These are phyloP conservation scores for Noctua pronuba DNA, from an alignment of 2,888 invertebrate species.

Conservation along the genomic window DNA sequence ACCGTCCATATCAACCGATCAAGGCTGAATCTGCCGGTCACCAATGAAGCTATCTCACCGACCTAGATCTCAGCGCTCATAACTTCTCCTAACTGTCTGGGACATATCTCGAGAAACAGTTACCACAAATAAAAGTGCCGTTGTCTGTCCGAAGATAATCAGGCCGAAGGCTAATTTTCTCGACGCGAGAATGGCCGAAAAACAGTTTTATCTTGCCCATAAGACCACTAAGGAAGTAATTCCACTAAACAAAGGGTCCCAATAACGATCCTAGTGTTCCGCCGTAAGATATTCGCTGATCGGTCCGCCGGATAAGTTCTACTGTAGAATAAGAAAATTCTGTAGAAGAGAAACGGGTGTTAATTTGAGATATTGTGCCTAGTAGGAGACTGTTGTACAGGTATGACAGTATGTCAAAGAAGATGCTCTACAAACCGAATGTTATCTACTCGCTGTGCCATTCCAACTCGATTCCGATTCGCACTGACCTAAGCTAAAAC, in stretches of 20 bases:
- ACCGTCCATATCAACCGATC: conserved; percentile 19
- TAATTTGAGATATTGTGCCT: neutral
- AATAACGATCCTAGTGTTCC: conserved; percentile 76
- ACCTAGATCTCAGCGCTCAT: conserved; percentile 53
- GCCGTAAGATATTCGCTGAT: conserved; percentile 77
- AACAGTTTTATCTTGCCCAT: conserved; percentile 85
- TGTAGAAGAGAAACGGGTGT: conserved; percentile 12
- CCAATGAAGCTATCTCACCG: conserved; percentile 43
- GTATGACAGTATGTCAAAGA: neutral
- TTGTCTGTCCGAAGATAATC: conserved; percentile 74
- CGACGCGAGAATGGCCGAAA: conserved; percentile 73
- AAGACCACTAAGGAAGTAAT: conserved; percentile 84
- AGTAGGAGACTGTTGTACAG: neutral
- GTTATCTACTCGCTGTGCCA: neutral
- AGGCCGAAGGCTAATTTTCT: conserved; percentile 78
- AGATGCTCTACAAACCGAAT: neutral
- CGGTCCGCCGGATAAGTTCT: conserved; percentile 75
- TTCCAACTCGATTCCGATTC: neutral
- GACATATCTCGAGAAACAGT: conserved; percentile 64
- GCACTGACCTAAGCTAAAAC: neutral
- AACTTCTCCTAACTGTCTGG: conserved; percentile 58
- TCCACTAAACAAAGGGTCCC: conserved; percentile 82
- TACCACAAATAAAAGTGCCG: conserved; percentile 73
- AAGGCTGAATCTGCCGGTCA: conserved; percentile 21
- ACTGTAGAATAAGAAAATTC: conserved; percentile 27